These are phyloP conservation scores for Cynocephalus volans DNA, from an alignment of 2,113 vertebrate species.

Conservation along the genomic window DNA sequence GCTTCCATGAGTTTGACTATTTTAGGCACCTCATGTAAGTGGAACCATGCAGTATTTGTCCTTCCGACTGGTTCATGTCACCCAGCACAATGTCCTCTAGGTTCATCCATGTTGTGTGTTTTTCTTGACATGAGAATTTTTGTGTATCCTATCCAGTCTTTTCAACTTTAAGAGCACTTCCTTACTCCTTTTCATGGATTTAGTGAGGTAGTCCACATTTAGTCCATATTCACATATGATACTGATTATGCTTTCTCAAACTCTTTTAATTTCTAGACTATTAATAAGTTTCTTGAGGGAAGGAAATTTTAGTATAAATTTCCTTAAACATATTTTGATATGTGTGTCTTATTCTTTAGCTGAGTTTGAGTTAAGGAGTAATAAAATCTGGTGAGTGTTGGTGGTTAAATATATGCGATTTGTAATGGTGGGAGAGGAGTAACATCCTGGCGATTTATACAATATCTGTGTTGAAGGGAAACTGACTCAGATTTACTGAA, in stretches of 20 bases:
- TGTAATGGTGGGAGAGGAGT: neutral
- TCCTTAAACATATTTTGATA: constrained; percentile 66
- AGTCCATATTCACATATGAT: constrained; percentile 1
- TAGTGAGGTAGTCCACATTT: neutral
- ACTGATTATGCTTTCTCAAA: constrained; percentile 37
- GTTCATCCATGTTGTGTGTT: neutral
- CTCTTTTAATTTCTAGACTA: constrained; percentile 47
- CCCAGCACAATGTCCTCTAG: neutral
- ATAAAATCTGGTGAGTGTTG: neutral
- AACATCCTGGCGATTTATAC: neutral
- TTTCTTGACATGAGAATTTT: constrained; percentile 6
- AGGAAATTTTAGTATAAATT: constrained; percentile 45
- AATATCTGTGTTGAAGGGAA: neutral
- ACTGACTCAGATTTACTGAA: neutral
- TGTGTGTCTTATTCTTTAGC: constrained; percentile 34
- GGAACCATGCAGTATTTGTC: neutral
- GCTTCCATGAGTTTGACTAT: neutral
- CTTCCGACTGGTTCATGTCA: neutral
- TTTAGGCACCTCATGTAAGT: neutral
- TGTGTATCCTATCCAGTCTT: neutral
- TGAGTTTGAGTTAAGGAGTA: neutral
- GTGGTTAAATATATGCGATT: neutral
- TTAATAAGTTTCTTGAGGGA: constrained; percentile 55
- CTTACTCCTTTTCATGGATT: neutral
- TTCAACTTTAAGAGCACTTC: neutral